Evolutionary conservation across 2,888 invertebrate species (phyloP), one percentile per base, ranked within the genome.

Genomic region (Netelia melanura): DNA sequence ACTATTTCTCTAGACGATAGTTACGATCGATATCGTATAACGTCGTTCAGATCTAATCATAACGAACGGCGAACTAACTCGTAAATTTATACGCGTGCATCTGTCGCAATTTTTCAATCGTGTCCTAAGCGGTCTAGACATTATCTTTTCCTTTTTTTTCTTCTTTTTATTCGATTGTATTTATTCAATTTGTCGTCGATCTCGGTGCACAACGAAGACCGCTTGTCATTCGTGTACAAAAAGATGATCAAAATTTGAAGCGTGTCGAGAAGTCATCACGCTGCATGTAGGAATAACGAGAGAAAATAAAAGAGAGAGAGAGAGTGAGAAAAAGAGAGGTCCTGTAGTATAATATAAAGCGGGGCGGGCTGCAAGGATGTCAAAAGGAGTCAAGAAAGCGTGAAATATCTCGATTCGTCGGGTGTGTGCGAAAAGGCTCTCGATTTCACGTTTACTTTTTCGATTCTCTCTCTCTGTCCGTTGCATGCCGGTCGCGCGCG

Each of bases 361-460:
- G n/a, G 54, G 61, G 64, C 64, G 64, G 52, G 21, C 54, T 52
- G 14, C 10, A 17, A 78, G 38, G 74, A 70, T 68, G 83, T 81
- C 84, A 83, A 75, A 75, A 81, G 48, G 83, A 87, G 82, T 87
- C 82, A 81, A 87, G 70, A 86, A 87, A 87, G 81, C 84, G 86
- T 84, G 83, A 87, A 87, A 87, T 78, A 70, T 85, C 81, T 86
- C 81, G 81, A 81, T 84, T 81, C 84, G 52, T 64, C 68, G 30
- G 52, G 58, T 38, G 17, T 68, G 44, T 72, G 83, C 78, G 85
- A 83, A 38, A 78, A 44, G 75, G 67, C 70, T 84, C 85, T 87
- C 83, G 79, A 64, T 67, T 52, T 44, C 38, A 54, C 38, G 54
- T 54, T 56, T 30, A 9, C 14, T 11, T 25, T 30, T 3, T 48